A percentile compares a stretch with the other conserved stretches of the same genome.
Conservation (phyloP, 2,797 vertebrate species). For the Hoplostethus mediterraneus region DNA sequence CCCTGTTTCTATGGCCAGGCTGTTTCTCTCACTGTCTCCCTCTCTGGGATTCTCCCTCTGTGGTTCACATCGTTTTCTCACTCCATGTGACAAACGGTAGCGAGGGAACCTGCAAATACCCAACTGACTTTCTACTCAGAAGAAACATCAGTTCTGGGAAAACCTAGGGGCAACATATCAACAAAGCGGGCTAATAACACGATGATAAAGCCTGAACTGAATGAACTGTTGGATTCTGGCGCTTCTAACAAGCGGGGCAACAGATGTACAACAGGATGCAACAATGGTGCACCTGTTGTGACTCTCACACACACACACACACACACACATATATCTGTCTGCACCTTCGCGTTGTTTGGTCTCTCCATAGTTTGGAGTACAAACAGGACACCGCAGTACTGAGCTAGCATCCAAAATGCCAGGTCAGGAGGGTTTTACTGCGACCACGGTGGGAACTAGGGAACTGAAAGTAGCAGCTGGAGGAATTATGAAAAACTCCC, state of each 20-base stretch:
- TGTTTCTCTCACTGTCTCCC: too few relatives aligned
- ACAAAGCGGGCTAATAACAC: not conserved
- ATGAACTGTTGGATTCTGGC: slow-evolving; percentile 27
- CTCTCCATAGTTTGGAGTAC: slow-evolving; percentile 67
- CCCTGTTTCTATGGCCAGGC: too few relatives aligned
- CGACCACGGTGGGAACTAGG: slow-evolving; percentile 51
- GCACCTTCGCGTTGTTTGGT: slow-evolving; percentile 49
- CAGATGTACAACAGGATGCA: slow-evolving; percentile 68
- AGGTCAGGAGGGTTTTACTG: slow-evolving; percentile 65
- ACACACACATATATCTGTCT: slow-evolving; percentile 27
- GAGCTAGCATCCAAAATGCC: slow-evolving; percentile 48
- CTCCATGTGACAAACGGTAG: not conserved
- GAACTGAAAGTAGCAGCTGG: slow-evolving; percentile 76
- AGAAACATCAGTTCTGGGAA: slow-evolving; percentile 5
- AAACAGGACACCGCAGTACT: slow-evolving; percentile 57
- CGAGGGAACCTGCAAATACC: not conserved
- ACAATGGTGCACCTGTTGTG: slow-evolving; percentile 76
- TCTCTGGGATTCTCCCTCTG: not conserved
- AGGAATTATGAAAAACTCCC: slow-evolving; percentile 57
- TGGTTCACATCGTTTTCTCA: slow-evolving; percentile 5
- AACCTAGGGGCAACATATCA: slow-evolving; percentile 3
- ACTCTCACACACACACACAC: slow-evolving; percentile 20
- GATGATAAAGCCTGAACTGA: slow-evolving; percentile 21
- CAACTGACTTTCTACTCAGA: not conserved
- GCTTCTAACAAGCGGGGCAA: slow-evolving; percentile 51